Percentiles rank a stretch among this genome's conserved stretches.
These are phyloP conservation scores for Chrysotoxum bicinctum DNA, from an alignment of 2,888 invertebrate species.

Conservation along the genomic window DNA sequence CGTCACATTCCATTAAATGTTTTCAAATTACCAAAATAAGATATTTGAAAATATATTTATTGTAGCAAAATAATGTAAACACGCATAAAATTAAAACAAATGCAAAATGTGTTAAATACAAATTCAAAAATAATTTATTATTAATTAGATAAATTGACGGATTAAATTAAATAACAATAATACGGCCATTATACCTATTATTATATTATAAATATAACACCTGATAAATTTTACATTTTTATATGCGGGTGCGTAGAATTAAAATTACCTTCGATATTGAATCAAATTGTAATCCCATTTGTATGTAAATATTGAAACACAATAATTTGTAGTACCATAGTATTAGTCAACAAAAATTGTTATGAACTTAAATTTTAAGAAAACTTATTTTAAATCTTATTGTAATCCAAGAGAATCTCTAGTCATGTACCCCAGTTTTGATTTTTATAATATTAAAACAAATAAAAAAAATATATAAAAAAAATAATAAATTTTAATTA, in stretches of 20 bases:
- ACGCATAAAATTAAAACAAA: slow-evolving; percentile 66
- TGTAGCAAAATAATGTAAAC: slow-evolving; percentile 35
- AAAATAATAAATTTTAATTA: not conserved
- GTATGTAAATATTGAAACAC: slow-evolving; percentile 45
- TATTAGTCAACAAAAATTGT: slow-evolving; percentile 29
- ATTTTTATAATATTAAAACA: slow-evolving; percentile 65
- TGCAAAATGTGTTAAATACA: slow-evolving; percentile 54
- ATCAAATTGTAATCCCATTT: slow-evolving; percentile 25
- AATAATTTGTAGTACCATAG: slow-evolving; percentile 33
- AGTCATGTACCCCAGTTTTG: slow-evolving; percentile 69
- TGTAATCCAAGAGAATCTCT: slow-evolving; percentile 64
- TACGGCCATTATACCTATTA: not conserved
- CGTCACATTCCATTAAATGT: slow-evolving; percentile 2
- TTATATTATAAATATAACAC: slow-evolving; percentile 11
- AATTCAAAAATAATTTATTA: slow-evolving; percentile 2
- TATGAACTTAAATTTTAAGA: slow-evolving; percentile 50
- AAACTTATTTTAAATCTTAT: slow-evolving; percentile 50
- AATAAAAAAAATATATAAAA: slow-evolving; percentile 31
- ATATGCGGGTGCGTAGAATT: slow-evolving; percentile 60
- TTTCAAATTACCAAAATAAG: slow-evolving; percentile 2
- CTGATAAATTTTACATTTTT: slow-evolving; percentile 52
- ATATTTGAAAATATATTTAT: slow-evolving; percentile 14
- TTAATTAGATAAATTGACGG: slow-evolving; percentile 22
- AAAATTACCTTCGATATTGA: slow-evolving; percentile 10
- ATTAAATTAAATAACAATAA: not conserved